phyloP scores from a whole-genome alignment of 2,888 invertebrate species.

The Lasioglossum morio region DNA sequence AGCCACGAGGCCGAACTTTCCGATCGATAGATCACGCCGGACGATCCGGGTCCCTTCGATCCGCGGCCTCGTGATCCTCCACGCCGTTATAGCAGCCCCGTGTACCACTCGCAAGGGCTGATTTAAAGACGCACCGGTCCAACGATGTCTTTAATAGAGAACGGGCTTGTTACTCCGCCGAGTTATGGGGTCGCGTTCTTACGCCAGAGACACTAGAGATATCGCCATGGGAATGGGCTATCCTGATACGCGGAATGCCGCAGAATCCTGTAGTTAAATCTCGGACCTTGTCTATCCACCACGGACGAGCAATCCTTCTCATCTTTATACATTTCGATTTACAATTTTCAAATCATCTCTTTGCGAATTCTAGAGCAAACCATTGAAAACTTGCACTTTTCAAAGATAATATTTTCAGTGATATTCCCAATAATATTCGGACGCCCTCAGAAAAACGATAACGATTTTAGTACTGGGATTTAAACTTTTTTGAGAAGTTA shows the following conservation, averaged over 20 bases:
- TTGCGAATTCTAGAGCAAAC: too few relatives aligned
- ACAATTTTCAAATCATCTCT: too few relatives aligned
- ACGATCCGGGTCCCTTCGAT: conserved; percentile 4
- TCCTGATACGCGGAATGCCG: background rate
- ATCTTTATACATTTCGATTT: background rate
- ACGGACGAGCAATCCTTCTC: background rate
- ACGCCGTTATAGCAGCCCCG: conserved; percentile 5
- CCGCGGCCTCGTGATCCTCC: conserved; percentile 38
- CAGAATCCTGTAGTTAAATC: background rate
- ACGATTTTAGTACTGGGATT: too few relatives aligned
- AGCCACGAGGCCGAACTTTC: conserved; percentile 26
- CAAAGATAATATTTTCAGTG: too few relatives aligned
- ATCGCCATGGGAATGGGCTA: conserved; percentile 1
- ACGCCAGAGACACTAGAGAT: conserved; percentile 19
- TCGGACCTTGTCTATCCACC: background rate
- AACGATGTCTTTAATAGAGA: conserved; percentile 30
- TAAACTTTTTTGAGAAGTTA: too few relatives aligned
- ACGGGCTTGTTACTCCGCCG: conserved; percentile 45
- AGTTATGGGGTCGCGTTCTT: conserved; percentile 53
- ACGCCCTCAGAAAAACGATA: too few relatives aligned
- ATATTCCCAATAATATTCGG: too few relatives aligned
- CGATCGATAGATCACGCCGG: conserved; percentile 45
- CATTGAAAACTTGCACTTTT: too few relatives aligned
- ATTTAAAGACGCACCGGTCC: conserved; percentile 38
- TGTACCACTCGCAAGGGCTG: conserved; percentile 13